phyloP scores from a whole-genome alignment of 2,797 vertebrate species.

The Lycodopsis pacificus region DNA sequence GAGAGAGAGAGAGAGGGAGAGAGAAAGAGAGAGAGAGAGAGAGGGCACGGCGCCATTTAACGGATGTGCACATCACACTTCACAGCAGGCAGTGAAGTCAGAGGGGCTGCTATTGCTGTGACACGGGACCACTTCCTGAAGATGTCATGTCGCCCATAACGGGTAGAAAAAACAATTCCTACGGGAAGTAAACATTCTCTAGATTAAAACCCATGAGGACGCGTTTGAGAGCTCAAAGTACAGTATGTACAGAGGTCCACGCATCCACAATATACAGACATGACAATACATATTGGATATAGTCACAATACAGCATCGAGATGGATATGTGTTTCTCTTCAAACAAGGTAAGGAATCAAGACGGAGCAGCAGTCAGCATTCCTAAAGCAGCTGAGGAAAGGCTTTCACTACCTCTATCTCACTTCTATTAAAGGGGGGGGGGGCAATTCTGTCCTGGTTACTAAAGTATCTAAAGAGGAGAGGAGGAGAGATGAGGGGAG shows the following conservation, averaged over 20 bases:
- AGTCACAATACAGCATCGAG: slow-evolving; percentile 82
- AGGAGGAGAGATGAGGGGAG: neutral
- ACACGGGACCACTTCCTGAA: slow-evolving; percentile 30
- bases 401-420: neutral
- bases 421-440: slow-evolving; percentile 4
- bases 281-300: slow-evolving; percentile 90
- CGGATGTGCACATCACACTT: slow-evolving; percentile 13
- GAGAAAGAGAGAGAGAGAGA: neutral
- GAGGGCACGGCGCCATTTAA: neutral
- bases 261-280: slow-evolving; percentile 86
- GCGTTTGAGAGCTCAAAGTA: slow-evolving; percentile 78
- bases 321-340: slow-evolving; percentile 55
- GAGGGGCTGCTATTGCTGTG: slow-evolving; percentile 4
- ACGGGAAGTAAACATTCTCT: slow-evolving; percentile 81
- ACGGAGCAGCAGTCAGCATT: slow-evolving; percentile 32
- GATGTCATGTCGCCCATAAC: slow-evolving; percentile 66
- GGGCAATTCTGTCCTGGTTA: neutral
- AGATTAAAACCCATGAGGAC: slow-evolving; percentile 88
- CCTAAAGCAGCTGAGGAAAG: slow-evolving; percentile 38
- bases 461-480: neutral
- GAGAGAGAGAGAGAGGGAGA: too few species aligned
- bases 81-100: slow-evolving; percentile 19
- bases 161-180: slow-evolving; percentile 87
- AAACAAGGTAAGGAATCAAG: slow-evolving; percentile 35
- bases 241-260: slow-evolving; percentile 89